Conservation (phyloP, 2,113 vertebrate genomes). For the Ellobius talpinus region DNA sequence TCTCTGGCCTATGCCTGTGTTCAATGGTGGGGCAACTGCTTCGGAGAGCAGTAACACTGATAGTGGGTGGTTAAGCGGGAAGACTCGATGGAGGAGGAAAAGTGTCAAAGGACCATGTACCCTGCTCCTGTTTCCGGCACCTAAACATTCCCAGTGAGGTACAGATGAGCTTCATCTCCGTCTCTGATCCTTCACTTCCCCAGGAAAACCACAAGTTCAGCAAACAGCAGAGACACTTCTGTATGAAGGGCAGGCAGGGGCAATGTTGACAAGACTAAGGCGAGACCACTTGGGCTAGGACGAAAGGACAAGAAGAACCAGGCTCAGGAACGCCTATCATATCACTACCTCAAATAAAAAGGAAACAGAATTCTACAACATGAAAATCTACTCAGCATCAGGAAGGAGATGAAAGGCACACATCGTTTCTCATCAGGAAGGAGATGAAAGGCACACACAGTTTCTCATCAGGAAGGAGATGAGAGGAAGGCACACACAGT, state of each 20-base stretch:
- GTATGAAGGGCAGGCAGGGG: not conserved
- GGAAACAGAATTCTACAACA: constrained; percentile 17
- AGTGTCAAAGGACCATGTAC: not conserved
- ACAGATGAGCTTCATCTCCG: not conserved
- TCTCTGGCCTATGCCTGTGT: not conserved
- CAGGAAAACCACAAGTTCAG: constrained; percentile 51
- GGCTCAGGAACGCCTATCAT: not conserved
- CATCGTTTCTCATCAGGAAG: no score
- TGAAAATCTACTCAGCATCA: not conserved
- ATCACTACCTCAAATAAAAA: constrained; percentile 53
- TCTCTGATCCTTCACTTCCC: not conserved
- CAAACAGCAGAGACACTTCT: constrained; percentile 40
- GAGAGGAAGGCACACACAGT: not conserved
- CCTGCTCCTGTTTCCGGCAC: not conserved
- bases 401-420: no score
- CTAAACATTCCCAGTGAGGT: not conserved
- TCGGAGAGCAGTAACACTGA: not conserved
- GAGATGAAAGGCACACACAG: no score
- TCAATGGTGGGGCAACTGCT: not conserved
- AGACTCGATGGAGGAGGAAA: not conserved
- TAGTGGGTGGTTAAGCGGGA: not conserved
- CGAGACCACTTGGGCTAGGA: constrained; percentile 14
- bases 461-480: no score
- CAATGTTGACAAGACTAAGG: not conserved
- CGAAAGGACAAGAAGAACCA: constrained; percentile 8